A percentile compares a stretch with the other conserved stretches of the same genome.
These are phyloP conservation scores for Limenitis camilla DNA, from an alignment of 2,888 invertebrate species.

Conservation along the genomic window DNA sequence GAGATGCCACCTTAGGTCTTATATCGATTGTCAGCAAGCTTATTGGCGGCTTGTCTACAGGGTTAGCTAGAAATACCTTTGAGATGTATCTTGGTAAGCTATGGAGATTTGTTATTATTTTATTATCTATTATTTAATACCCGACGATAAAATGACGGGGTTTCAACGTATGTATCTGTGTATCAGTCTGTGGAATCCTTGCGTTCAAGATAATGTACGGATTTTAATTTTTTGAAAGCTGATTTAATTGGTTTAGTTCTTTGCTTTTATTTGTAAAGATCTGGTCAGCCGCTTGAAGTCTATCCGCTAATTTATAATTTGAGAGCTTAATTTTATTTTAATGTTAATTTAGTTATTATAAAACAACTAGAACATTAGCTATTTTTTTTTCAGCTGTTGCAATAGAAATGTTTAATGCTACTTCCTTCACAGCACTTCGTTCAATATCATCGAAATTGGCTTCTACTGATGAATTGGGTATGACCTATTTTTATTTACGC, in stretches of 20 bases:
- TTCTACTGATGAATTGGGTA: slow-evolving; percentile 80
- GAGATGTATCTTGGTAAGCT: slow-evolving; percentile 59
- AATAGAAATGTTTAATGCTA: slow-evolving; percentile 81
- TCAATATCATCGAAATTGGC: slow-evolving; percentile 84
- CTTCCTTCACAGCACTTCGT: slow-evolving; percentile 82
- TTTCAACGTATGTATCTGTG: too few relatives aligned
- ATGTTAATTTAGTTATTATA: too few relatives aligned
- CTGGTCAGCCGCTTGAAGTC: too few relatives aligned
- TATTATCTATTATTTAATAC: too few relatives aligned
- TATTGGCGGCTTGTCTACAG: slow-evolving; percentile 45
- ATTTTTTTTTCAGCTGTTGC: slow-evolving; percentile 74
- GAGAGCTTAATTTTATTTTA: too few relatives aligned
- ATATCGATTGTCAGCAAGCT: slow-evolving; percentile 57
- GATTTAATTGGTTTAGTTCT: too few relatives aligned
- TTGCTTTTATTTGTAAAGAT: too few relatives aligned
- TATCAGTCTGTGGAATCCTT: too few relatives aligned
- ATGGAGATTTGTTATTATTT: background rate
- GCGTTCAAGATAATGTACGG: too few relatives aligned
- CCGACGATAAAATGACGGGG: too few relatives aligned
- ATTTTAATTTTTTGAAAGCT: too few relatives aligned
- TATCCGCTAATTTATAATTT: too few relatives aligned
- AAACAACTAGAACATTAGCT: background rate
- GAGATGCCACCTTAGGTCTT: slow-evolving; percentile 53
- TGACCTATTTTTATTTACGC: slow-evolving; percentile 15
- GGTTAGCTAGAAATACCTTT: slow-evolving; percentile 42